These are phyloP conservation scores for Phthorimaea operculella DNA, from an alignment of 1,140 invertebrate genomes.

Conservation along the genomic window DNA sequence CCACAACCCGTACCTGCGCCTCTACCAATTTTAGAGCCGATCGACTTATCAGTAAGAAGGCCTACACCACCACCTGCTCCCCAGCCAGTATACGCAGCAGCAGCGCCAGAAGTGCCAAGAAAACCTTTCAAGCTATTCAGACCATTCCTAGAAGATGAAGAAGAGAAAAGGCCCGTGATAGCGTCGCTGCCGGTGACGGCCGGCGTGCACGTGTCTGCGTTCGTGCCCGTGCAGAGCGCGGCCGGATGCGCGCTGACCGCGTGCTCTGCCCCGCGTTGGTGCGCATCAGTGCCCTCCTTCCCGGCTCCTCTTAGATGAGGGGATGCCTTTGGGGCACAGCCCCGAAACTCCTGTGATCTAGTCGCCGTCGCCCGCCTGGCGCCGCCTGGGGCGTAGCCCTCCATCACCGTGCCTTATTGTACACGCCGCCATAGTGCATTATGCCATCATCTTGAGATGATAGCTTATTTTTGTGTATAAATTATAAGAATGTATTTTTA, in stretches of 20 bases:
- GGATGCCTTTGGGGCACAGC: constrained; percentile 37
- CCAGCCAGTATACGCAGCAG: constrained; percentile 19
- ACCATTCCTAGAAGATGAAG: constrained; percentile 62
- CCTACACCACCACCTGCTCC: constrained; percentile 38
- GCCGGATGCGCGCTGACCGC: constrained; percentile 41
- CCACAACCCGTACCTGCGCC: constrained; percentile 32
- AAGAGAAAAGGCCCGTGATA: constrained; percentile 36
- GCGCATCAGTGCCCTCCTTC: constrained; percentile 38
- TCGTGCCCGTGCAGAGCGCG: constrained; percentile 51
- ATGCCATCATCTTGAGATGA: constrained; percentile 49
- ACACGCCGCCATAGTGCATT: constrained; percentile 64
- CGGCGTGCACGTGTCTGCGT: constrained; percentile 49
- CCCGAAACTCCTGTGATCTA: constrained; percentile 59
- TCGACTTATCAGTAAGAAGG: constrained; percentile 66
- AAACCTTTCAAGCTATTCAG: constrained; percentile 75
- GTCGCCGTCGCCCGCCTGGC: constrained; percentile 60
- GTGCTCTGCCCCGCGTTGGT: constrained; percentile 42
- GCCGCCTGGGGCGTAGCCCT: constrained; percentile 62
- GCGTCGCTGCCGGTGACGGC: constrained; percentile 40
- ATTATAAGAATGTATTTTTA: constrained; percentile 62
- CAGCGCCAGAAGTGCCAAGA: constrained; percentile 31
- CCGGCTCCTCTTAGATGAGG: constrained; percentile 58
- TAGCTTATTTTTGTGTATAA: constrained; percentile 63
- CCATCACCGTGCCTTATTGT: constrained; percentile 59
- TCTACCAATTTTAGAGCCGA: constrained; percentile 54